phyloP scores from a whole-genome alignment of 2,888 invertebrate genomes.

The Drosophila flavopinicola region DNA sequence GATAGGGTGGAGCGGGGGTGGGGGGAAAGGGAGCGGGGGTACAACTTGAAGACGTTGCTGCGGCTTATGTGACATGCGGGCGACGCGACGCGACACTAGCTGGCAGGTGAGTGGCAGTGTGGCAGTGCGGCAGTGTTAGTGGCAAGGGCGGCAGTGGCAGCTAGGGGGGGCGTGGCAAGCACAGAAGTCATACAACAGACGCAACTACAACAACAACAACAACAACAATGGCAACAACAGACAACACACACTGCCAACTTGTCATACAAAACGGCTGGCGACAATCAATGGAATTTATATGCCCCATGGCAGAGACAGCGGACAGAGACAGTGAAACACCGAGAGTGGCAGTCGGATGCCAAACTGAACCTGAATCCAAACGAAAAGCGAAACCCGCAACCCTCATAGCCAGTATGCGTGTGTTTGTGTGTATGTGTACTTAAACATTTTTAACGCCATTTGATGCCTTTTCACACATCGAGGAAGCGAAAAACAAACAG shows the following conservation, averaged over 20 bases:
- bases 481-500: conserved; percentile 67
- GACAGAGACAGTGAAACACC: conserved; percentile 6
- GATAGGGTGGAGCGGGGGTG: background rate
- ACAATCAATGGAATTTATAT: conserved; percentile 79
- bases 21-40: background rate
- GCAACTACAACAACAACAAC: conserved; percentile 45
- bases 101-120: conserved; percentile 75
- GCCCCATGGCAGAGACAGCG: conserved; percentile 14
- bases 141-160: conserved; percentile 6
- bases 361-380: conserved; percentile 40
- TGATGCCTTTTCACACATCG: conserved; percentile 78
- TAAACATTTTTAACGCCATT: conserved; percentile 79
- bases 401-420: conserved; percentile 8
- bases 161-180: conserved; percentile 54
- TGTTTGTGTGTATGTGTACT: conserved; percentile 51
- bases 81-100: conserved; percentile 52
- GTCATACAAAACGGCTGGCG: conserved; percentile 76
- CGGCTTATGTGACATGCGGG: conserved; percentile 79
- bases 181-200: conserved; percentile 74
- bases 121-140: conserved; percentile 55
- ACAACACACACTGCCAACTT: conserved; percentile 52
- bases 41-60: conserved; percentile 41
- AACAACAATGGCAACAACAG: conserved; percentile 19
- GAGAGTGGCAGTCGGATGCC: conserved; percentile 17
- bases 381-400: conserved; percentile 22